Evolutionary conservation across 2,113 vertebrate genomes (phyloP).

Genomic region (Melanocharis versteri): DNA sequence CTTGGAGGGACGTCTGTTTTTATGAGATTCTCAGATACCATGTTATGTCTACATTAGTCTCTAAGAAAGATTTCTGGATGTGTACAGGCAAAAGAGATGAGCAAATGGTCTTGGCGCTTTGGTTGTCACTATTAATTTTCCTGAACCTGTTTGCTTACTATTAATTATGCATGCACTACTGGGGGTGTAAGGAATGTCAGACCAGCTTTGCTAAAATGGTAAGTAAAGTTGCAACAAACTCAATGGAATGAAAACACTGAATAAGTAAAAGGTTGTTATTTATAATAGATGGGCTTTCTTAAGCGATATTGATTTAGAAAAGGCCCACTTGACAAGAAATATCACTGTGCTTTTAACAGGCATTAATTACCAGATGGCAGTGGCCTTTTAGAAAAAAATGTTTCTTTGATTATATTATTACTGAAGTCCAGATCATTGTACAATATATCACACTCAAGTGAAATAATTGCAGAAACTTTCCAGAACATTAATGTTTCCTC

Average conservation of each 20-base stretch:
- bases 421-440: background rate
- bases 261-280: slow-evolving; percentile 26
- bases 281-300: slow-evolving; percentile 30
- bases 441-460: background rate
- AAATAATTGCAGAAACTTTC: background rate
- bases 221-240: slow-evolving; percentile 33
- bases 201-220: background rate
- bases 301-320: slow-evolving; percentile 27
- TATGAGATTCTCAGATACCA: background rate
- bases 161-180: slow-evolving; percentile 17
- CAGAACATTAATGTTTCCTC: background rate
- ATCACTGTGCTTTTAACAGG: background rate
- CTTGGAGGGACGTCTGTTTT: background rate
- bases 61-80: background rate
- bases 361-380: background rate
- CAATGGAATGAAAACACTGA: slow-evolving; percentile 5
- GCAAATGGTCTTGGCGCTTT: background rate
- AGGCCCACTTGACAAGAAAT: slow-evolving; percentile 8
- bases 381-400: slow-evolving; percentile 7
- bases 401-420: background rate
- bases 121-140: slow-evolving; percentile 31
- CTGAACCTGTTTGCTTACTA: background rate
- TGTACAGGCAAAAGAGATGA: background rate
- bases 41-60: background rate
- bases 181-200: background rate